These are phyloP conservation scores for Gastracanthus pulcherrimus DNA, from an alignment of 2,888 invertebrate species.

Conservation along the genomic window DNA sequence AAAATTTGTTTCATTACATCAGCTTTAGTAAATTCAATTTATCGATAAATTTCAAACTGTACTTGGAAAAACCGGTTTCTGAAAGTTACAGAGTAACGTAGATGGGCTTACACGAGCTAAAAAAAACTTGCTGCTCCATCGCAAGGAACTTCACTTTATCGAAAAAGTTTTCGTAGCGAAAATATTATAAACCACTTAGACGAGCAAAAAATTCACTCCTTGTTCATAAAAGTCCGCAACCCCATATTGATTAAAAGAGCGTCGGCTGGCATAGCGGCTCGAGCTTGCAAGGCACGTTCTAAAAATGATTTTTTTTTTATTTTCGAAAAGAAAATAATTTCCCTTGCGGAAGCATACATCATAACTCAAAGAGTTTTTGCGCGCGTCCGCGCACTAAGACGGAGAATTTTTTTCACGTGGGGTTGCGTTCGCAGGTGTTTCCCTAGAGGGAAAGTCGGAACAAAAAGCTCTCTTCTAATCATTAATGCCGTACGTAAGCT, in stretches of 20 bases:
- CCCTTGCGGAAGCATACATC: background rate
- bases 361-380: background rate
- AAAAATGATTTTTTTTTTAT: background rate
- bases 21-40: too few species aligned
- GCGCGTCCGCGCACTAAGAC: background rate
- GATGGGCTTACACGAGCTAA: too few species aligned
- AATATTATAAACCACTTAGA: conserved; percentile 9
- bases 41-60: too few species aligned
- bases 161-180: background rate
- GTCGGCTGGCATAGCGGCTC: background rate
- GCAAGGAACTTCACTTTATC: background rate
- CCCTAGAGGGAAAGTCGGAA: background rate
- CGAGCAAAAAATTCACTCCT: background rate
- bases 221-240: background rate
- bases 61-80: too few species aligned
- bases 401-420: background rate
- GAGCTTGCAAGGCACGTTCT: background rate
- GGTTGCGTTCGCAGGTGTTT: too few species aligned
- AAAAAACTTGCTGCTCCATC: too few species aligned
- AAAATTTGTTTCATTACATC: too few species aligned
- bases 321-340: conserved; percentile 4
- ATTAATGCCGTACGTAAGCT: background rate
- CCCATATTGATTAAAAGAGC: background rate
- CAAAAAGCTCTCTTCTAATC: background rate
- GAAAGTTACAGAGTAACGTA: too few species aligned